Percentiles rank a stretch among this genome's conserved stretches.
These are phyloP conservation scores for Troglohyphantes excavatus DNA, from an alignment of 2,888 invertebrate species.

Conservation along the genomic window DNA sequence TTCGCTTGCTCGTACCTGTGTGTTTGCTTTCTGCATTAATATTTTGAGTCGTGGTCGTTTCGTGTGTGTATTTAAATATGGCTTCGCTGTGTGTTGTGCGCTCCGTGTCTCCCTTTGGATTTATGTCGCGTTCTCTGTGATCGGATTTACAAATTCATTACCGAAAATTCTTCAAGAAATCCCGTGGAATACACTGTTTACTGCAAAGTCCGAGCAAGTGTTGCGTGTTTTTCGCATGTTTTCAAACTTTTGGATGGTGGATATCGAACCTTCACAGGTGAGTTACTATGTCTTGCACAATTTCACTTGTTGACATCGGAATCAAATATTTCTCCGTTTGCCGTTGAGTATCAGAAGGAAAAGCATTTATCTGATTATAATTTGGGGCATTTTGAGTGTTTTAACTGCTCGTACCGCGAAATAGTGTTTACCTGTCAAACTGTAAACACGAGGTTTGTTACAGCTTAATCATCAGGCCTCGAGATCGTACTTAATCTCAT, in stretches of 20 bases:
- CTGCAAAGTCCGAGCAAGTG: constrained; percentile 15
- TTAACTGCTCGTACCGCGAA: background rate
- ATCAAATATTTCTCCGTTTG: background rate
- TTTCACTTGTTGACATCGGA: constrained; percentile 11
- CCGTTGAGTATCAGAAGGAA: background rate
- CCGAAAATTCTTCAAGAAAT: background rate
- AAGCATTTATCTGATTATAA: background rate
- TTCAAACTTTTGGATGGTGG: constrained; percentile 49
- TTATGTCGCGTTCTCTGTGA: constrained; percentile 20
- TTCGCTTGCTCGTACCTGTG: constrained; percentile 42
- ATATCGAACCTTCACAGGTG: constrained; percentile 62
- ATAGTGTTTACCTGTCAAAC: constrained; percentile 24
- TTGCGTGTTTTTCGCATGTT: constrained; percentile 11
- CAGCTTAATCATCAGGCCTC: background rate
- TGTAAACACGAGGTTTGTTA: constrained; percentile 20
- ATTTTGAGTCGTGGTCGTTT: constrained; percentile 62
- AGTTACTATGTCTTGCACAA: constrained; percentile 30
- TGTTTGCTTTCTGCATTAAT: constrained; percentile 59
- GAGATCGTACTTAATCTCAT: no score
- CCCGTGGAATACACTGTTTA: background rate
- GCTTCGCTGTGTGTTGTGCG: constrained; percentile 52
- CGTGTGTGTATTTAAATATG: constrained; percentile 69
- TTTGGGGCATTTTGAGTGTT: background rate
- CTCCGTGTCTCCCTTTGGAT: constrained; percentile 47
- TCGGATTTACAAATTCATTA: no score